Percentiles rank a stretch among this genome's conserved stretches.
These are phyloP conservation scores for Eueremaeus valkanovi DNA, from an alignment of 2,888 invertebrate species.

Conservation along the genomic window DNA sequence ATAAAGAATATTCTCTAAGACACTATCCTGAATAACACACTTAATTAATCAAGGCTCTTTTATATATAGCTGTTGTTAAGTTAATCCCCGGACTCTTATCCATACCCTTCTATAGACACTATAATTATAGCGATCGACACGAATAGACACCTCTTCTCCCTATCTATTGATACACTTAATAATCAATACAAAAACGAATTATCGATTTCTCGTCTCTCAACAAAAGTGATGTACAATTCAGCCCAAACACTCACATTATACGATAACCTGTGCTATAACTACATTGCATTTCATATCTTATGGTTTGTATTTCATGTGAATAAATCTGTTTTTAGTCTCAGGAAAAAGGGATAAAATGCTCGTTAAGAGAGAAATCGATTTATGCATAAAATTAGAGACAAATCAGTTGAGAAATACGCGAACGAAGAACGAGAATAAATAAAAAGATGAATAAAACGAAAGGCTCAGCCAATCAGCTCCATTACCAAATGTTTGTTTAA, in stretches of 20 bases:
- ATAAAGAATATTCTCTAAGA: too few relatives aligned
- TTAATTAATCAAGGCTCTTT: too few relatives aligned
- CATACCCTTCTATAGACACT: not conserved
- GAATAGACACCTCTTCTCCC: not conserved
- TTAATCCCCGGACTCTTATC: too few relatives aligned
- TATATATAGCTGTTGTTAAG: too few relatives aligned
- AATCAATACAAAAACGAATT: not conserved
- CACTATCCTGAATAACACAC: too few relatives aligned
- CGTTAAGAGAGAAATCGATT: not conserved
- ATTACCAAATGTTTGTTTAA: too few relatives aligned
- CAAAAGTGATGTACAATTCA: not conserved
- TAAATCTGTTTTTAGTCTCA: not conserved
- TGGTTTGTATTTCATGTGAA: not conserved
- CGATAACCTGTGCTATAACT: not conserved
- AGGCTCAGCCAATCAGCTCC: too few relatives aligned
- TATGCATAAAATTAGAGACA: not conserved
- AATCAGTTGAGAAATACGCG: not conserved
- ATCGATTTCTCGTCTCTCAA: not conserved
- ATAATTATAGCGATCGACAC: not conserved
- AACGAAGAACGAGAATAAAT: not conserved
- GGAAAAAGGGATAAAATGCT: not conserved
- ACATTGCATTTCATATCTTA: not conserved
- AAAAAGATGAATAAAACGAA: not conserved
- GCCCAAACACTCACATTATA: not conserved
- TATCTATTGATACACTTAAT: not conserved